Conservation (phyloP, 2,113 vertebrate species). For the Apodemus sylvaticus region DNA sequence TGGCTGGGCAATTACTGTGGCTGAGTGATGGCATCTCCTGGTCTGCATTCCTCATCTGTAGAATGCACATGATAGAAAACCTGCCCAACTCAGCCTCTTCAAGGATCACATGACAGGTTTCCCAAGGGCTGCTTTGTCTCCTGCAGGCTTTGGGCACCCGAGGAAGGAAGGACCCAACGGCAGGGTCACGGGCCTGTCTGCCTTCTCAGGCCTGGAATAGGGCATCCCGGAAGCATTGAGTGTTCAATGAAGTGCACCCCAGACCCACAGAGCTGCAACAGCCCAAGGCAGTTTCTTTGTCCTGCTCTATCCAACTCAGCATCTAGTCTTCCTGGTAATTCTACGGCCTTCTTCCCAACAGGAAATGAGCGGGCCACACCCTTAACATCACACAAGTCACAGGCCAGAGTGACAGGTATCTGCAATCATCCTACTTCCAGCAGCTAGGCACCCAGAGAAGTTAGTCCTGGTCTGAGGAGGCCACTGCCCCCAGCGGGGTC, state of each 20-base stretch:
- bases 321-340: no score
- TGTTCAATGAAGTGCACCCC: background rate
- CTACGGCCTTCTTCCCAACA: background rate
- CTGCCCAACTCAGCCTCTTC: background rate
- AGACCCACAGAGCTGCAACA: background rate
- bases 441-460: no score
- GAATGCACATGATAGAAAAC: background rate
- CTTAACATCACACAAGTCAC: background rate
- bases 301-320: accelerated
- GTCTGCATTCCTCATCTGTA: background rate
- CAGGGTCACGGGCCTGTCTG: accelerated
- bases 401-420: no score
- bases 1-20: background rate
- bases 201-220: no score
- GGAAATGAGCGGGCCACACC: background rate
- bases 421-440: background rate
- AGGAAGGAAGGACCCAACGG: accelerated
- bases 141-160: background rate
- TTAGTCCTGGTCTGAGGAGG: background rate
- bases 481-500: background rate
- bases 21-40: no score
- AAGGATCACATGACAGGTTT: background rate
- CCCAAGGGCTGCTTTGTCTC: background rate
- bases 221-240: background rate
- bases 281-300: background rate